These are phyloP conservation scores for Anodontia alba DNA, from an alignment of 2,888 invertebrate species.

Conservation along the genomic window DNA sequence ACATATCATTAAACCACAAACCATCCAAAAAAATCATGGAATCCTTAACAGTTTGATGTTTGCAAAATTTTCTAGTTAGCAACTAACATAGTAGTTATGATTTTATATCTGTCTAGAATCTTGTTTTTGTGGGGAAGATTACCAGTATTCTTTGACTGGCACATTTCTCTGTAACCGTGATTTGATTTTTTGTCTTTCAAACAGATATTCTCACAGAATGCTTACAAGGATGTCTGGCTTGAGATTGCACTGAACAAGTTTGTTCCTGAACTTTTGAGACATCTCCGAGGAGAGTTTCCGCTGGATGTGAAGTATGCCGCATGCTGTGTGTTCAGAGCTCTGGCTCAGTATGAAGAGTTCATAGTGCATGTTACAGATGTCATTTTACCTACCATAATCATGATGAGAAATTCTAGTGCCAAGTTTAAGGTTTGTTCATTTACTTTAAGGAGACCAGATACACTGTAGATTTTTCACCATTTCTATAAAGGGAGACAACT, in stretches of 20 bases:
- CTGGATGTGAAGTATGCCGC: constrained; percentile 70
- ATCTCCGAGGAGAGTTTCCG: constrained; percentile 52
- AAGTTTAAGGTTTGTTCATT: constrained; percentile 64
- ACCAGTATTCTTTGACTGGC: no score
- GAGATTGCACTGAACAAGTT: constrained; percentile 44
- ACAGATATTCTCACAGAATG: constrained; percentile 54
- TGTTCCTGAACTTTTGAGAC: constrained; percentile 52
- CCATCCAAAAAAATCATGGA: neutral
- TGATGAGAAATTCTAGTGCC: constrained; percentile 59
- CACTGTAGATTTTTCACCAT: no score
- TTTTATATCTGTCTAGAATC: no score
- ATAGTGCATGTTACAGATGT: constrained; percentile 50
- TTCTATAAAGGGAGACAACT: no score
- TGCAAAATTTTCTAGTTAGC: no score
- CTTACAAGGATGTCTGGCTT: constrained; percentile 52
- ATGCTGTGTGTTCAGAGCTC: constrained; percentile 67
- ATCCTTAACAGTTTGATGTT: no score
- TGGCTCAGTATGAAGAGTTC: constrained; percentile 61
- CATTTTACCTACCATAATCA: constrained; percentile 57
- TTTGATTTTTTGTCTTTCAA: neutral
- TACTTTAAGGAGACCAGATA: no score
- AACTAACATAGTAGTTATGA: no score
- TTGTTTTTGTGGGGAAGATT: no score
- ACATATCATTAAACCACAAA: no score
- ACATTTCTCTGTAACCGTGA: no score